phyloP scores from a whole-genome alignment of 2,113 vertebrate species.

The Ardeotis arabs region DNA sequence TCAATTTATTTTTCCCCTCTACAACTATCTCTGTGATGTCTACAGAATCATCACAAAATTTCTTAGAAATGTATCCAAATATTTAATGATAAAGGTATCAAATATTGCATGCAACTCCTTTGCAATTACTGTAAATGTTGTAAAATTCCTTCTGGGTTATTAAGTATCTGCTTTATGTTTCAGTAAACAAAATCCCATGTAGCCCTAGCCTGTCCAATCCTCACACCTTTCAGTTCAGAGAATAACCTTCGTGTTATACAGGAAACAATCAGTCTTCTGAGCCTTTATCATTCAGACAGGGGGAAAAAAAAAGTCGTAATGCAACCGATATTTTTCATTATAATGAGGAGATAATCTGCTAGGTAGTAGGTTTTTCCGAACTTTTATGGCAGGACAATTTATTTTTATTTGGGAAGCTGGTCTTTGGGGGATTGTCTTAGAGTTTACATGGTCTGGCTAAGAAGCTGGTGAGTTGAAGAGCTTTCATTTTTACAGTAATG shows the following conservation, averaged over 20 bases:
- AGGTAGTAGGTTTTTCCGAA: background rate
- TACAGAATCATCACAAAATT: background rate
- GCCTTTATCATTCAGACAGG: background rate
- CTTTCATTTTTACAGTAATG: background rate
- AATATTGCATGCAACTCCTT: background rate
- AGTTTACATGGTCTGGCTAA: background rate
- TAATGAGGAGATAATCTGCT: background rate
- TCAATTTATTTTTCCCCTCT: background rate
- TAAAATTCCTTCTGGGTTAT: background rate
- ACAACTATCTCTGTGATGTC: background rate
- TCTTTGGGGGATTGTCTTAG: background rate
- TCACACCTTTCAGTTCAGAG: background rate
- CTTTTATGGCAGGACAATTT: background rate
- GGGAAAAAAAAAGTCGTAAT: background rate
- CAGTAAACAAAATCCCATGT: background rate
- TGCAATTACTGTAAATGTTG: background rate
- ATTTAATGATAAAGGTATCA: background rate
- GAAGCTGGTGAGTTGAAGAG: background rate
- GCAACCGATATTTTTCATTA: constrained; percentile 6
- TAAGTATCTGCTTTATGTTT: background rate
- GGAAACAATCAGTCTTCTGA: background rate
- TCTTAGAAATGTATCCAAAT: background rate
- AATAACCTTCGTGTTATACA: background rate
- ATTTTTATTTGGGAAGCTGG: background rate
- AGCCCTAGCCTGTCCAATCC: background rate